phyloP scores from a whole-genome alignment of 1,140 invertebrate species.

The Drosophila lowei region DNA sequence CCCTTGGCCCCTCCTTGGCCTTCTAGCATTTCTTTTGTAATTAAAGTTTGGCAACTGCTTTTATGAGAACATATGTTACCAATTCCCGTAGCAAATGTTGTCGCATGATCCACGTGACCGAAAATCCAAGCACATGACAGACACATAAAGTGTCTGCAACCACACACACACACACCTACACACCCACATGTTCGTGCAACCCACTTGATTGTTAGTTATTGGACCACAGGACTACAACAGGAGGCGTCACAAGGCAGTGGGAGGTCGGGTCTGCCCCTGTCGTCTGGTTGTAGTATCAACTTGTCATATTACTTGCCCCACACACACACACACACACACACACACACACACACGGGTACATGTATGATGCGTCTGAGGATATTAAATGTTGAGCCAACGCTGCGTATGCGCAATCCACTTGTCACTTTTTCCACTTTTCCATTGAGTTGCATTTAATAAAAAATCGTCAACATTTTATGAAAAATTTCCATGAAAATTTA shows the following conservation, averaged over 20 bases:
- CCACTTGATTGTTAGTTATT: conserved; percentile 69
- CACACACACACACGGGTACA: conserved; percentile 11
- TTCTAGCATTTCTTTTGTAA: conserved; percentile 51
- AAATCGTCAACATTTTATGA: conserved; percentile 73
- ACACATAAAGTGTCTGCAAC: conserved; percentile 64
- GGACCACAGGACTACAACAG: conserved; percentile 37
- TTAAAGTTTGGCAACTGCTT: conserved; percentile 63
- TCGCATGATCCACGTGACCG: conserved; percentile 73
- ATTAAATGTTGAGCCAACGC: conserved; percentile 67
- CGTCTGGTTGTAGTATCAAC: conserved; percentile 57
- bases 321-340: neutral
- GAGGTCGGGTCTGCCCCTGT: conserved; percentile 19
- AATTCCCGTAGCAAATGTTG: conserved; percentile 29
- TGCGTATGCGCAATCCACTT: conserved; percentile 76
- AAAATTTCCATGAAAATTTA: conserved; percentile 76
- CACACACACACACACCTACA: conserved; percentile 12
- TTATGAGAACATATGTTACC: conserved; percentile 59
- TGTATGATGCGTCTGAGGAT: conserved; percentile 33
- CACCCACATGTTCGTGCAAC: conserved; percentile 1
- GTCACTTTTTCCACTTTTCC: conserved; percentile 46
- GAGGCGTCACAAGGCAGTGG: conserved; percentile 4
- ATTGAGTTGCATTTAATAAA: conserved; percentile 70
- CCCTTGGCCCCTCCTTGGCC: conserved; percentile 24
- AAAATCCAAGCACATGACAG: conserved; percentile 59
- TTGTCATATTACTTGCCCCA: conserved; percentile 75